Conservation (phyloP, 2,888 invertebrate genomes). For the Norana najaformis region DNA sequence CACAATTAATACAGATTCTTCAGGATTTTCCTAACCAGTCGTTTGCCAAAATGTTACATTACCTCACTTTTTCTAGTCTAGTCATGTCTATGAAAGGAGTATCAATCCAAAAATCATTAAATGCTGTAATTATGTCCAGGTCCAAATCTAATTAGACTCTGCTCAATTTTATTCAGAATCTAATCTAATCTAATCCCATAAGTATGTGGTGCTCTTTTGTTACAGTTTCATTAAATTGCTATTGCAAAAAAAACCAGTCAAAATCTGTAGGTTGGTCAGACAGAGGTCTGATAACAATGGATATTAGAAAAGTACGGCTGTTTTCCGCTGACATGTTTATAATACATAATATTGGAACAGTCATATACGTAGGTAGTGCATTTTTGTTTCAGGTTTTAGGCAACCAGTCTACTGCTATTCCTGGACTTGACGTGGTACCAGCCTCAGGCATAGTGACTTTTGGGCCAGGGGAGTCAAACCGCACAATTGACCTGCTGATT, state of each 20-base stretch:
- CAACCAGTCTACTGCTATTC: constrained; percentile 14
- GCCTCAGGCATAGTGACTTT: not conserved
- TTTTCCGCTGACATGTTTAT: not conserved
- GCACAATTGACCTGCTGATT: not conserved
- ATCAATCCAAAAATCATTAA: not conserved
- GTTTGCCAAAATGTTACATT: not conserved
- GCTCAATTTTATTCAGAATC: not conserved
- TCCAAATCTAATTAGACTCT: no score
- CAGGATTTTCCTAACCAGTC: not conserved
- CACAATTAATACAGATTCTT: not conserved
- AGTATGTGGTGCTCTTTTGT: not conserved
- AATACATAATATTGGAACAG: no score
- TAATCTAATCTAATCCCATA: not conserved
- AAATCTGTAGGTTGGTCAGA: not conserved
- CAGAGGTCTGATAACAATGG: no score
- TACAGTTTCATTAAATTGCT: not conserved
- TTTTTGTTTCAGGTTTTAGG: constrained; percentile 1
- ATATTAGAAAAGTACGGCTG: not conserved
- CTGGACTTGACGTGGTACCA: constrained; percentile 17
- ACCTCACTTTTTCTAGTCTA: not conserved
- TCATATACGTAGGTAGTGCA: no score
- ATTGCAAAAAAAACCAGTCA: not conserved
- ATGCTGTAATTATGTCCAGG: not conserved
- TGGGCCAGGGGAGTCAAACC: not conserved
- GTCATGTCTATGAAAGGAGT: not conserved